Evolutionary conservation across 2,888 invertebrate genomes (phyloP), one percentile per base, ranked within the genome.

Genomic region (Apantesis nais): DNA sequence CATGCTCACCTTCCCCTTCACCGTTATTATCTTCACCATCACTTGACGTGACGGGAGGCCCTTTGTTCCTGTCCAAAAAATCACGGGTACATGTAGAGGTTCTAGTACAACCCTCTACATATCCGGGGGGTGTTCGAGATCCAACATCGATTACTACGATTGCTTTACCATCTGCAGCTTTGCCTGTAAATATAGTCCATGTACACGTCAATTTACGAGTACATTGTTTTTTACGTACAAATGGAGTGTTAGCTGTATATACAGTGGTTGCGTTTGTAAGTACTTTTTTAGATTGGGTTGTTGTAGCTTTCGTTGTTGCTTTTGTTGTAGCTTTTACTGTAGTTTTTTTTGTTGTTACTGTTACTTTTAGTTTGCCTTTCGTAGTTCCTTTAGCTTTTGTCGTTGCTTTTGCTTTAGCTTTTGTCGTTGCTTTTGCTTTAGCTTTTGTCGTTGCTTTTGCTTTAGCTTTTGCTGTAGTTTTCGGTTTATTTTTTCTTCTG

Each of bases 71-170:
- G 44, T 93, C 85, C 88, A 92, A 87, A 73, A 81, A 90, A 58
- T 91, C 91, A 63, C 94, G 87, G 2, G 94, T 94, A 74, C 94
- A 95, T 0, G 94, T 95, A 16, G 92, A 93, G 58, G 93, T 95
- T 34, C 94, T 88, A 22, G 92, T 91, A 77, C 94, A 95, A 25
- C 93, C 93, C 39, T 92, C 92, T 4, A 94, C 94, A 76, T 92
- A 93, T 1, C 94, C 94, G 14, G 90, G 90, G 16, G 92, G 93
- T 16, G 93, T 94, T 72, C 88, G 85, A 5, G 91, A 88, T 0
- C 91, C 92, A 11, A 79, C 73, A 12, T 84, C 81, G 7, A 80
- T 69, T 31, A 39, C 37, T 41, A 41, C 62, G 22, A 62, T 22
- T 37, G 58, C 62, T 65, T 65, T 85, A 78, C 7, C 84, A 61